phyloP scores from a whole-genome alignment of 2,797 vertebrate species.

The Cuculus canorus region DNA sequence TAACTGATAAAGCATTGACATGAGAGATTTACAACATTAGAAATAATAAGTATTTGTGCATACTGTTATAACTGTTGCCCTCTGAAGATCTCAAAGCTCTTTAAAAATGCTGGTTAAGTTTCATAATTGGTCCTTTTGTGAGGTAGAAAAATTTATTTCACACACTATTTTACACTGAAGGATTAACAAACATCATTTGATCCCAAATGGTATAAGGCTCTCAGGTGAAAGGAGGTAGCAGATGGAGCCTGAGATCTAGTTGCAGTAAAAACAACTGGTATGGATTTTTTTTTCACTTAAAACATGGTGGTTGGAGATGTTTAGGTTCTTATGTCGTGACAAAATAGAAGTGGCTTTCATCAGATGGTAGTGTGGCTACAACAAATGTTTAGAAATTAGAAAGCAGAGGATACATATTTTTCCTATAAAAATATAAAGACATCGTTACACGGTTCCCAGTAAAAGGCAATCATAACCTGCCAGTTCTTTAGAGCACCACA shows the following conservation, averaged over 20 bases:
- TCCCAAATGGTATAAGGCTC: background rate
- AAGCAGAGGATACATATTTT: background rate
- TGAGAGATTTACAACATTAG: constrained; percentile 1
- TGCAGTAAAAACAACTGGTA: background rate
- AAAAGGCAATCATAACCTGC: background rate
- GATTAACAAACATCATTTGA: background rate
- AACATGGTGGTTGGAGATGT: background rate
- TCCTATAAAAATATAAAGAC: background rate
- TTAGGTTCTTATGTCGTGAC: background rate
- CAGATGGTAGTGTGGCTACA: background rate
- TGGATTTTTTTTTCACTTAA: background rate
- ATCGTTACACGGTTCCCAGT: background rate
- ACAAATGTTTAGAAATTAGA: background rate
- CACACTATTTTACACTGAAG: background rate
- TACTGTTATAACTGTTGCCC: background rate
- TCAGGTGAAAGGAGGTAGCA: background rate
- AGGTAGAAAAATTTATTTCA: background rate
- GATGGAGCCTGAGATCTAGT: background rate
- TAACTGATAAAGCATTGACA: background rate
- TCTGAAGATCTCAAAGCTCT: background rate
- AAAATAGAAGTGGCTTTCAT: background rate
- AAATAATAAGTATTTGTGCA: background rate
- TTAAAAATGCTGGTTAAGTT: background rate
- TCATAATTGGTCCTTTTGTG: background rate
- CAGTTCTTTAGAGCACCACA: background rate